These are phyloP conservation scores for Anthopleura sola DNA, from an alignment of 64 coral and sea anemone species.

Conservation along the genomic window DNA sequence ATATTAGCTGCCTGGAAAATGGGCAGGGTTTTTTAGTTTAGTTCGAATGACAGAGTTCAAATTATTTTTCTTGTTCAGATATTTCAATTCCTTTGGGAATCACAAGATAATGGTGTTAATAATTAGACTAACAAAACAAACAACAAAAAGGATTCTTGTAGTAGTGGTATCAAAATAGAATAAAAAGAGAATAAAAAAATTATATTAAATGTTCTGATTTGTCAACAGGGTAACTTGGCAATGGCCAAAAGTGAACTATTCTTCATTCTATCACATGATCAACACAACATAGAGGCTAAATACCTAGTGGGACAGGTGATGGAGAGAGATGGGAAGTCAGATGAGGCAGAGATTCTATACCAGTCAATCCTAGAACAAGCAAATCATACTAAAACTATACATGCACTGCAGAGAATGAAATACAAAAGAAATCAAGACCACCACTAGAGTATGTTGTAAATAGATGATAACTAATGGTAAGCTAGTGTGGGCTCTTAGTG, in stretches of 20 bases:
- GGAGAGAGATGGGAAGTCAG: constrained; percentile 34
- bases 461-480: too few species aligned
- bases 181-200: too few species aligned
- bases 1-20: too few species aligned
- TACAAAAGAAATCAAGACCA: background rate
- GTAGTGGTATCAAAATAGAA: too few species aligned
- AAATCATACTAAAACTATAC: constrained; percentile 28
- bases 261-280: constrained; percentile 38
- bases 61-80: too few species aligned
- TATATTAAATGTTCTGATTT: background rate
- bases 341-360: constrained; percentile 39
- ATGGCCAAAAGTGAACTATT: constrained; percentile 52
- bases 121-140: too few species aligned
- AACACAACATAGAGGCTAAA: constrained; percentile 34
- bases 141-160: too few species aligned
- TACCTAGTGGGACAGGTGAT: constrained; percentile 60
- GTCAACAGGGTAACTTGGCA: constrained; percentile 47
- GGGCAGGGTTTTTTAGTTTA: too few species aligned
- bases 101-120: too few species aligned
- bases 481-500: too few species aligned
- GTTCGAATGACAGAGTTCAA: too few species aligned
- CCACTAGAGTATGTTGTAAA: background rate
- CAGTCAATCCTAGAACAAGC: constrained; percentile 39
- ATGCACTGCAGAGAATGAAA: constrained; percentile 43
- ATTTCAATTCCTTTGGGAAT: too few species aligned